A percentile compares a stretch with the other conserved stretches of the same genome.
phyloP scores from a whole-genome alignment of 2,888 invertebrate genomes.

The Schizotus pectinicornis region DNA sequence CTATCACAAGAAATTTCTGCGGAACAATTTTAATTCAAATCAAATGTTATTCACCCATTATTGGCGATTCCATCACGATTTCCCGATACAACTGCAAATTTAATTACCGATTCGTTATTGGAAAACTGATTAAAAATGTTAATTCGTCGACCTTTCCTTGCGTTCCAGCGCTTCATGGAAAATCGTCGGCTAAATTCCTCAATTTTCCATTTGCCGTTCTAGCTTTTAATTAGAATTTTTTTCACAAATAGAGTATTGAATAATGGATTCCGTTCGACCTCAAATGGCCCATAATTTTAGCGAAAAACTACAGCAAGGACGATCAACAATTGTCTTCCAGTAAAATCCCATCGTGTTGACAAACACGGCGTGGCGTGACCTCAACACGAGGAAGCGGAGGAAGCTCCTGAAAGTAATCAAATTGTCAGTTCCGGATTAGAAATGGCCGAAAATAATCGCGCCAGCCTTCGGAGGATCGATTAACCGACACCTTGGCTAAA shows the following conservation, averaged over 20 bases:
- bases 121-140: constrained; percentile 29
- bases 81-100: constrained; percentile 14
- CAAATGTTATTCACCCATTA: constrained; percentile 1
- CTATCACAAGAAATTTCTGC: background rate
- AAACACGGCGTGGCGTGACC: no score
- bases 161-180: constrained; percentile 29
- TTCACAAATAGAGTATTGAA: background rate
- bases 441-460: no score
- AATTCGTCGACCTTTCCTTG: constrained; percentile 34
- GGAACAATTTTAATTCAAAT: background rate
- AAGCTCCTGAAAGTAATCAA: no score
- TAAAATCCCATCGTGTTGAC: no score
- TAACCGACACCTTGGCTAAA: no score
- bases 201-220: background rate
- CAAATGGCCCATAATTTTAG: background rate
- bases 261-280: constrained; percentile 1
- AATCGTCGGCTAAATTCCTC: constrained; percentile 8
- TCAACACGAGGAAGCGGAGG: no score
- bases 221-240: background rate
- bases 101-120: constrained; percentile 30
- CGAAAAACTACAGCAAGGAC: constrained; percentile 1
- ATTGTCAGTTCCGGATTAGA: no score
- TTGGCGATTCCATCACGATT: constrained; percentile 22
- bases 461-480: no score
- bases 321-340: background rate